phyloP scores from a whole-genome alignment of 2,888 invertebrate species.

The Acrocyrtus sp. region DNA sequence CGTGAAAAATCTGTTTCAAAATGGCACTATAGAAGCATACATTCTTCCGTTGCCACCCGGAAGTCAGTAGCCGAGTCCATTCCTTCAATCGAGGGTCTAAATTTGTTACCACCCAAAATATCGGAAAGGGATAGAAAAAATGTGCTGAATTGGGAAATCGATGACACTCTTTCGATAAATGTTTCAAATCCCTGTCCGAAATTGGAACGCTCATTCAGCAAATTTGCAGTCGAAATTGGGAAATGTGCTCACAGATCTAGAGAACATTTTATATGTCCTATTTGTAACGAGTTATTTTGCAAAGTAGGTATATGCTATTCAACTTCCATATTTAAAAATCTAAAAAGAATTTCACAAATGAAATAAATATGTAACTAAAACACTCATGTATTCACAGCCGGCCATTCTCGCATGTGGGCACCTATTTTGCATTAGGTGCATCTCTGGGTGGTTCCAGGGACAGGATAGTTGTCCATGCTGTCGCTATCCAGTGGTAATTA shows the following conservation, averaged over 20 bases:
- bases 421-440: conserved; percentile 27
- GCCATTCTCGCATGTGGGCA: conserved; percentile 37
- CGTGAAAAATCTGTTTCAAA: neutral
- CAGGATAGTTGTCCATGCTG: conserved; percentile 45
- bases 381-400: conserved; percentile 15
- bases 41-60: conserved; percentile 5
- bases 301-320: too few relatives aligned
- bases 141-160: too few relatives aligned
- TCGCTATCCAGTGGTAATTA: conserved; percentile 20
- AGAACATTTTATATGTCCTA: conserved; percentile 28
- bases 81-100: too few relatives aligned
- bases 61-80: too few relatives aligned
- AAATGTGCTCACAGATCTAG: neutral
- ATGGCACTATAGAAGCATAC: conserved; percentile 10
- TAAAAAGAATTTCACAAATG: too few relatives aligned
- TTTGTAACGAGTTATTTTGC: conserved; percentile 26
- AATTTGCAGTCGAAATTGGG: neutral
- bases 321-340: too few relatives aligned
- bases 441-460: conserved; percentile 21
- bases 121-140: too few relatives aligned
- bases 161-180: too few relatives aligned
- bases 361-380: too few relatives aligned
- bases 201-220: neutral
- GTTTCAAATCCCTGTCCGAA: too few relatives aligned
- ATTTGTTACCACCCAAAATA: too few relatives aligned